Conservation (phyloP, 1,140 invertebrate genomes). For the Oryzaephilus surinamensis region DNA sequence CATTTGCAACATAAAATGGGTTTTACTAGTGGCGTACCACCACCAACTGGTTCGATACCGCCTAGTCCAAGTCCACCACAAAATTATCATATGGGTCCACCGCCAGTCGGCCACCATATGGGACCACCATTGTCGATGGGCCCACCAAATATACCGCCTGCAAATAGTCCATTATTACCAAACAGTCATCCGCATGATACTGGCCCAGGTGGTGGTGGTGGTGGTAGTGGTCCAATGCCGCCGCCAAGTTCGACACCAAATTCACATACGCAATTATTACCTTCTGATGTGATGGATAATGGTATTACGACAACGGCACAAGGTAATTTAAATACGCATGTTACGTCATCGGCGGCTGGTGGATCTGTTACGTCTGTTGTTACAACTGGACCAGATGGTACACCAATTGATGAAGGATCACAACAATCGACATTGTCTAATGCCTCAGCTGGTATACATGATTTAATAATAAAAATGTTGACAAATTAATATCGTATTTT, state of each 20-base stretch:
- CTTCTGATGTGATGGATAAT: conserved; percentile 45
- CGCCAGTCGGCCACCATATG: conserved; percentile 41
- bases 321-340: conserved; percentile 33
- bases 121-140: conserved; percentile 45
- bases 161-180: conserved; percentile 32
- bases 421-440: conserved; percentile 87
- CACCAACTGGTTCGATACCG: conserved; percentile 43
- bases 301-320: conserved; percentile 47
- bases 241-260: conserved; percentile 49
- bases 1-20: conserved; percentile 56
- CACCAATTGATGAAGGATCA: conserved; percentile 76
- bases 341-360: conserved; percentile 26
- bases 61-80: conserved; percentile 44
- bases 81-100: conserved; percentile 45
- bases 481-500: conserved; percentile 1
- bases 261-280: conserved; percentile 40
- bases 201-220: too few relatives aligned
- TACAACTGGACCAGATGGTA: conserved; percentile 78
- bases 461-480: not conserved
- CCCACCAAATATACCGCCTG: conserved; percentile 38
- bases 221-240: conserved; percentile 46
- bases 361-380: conserved; percentile 73
- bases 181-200: conserved; percentile 42
- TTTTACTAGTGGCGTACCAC: conserved; percentile 39
- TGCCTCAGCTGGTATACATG: conserved; percentile 65